Evolutionary conservation across 2,113 vertebrate species (phyloP), one percentile per base, ranked within the genome.

Genomic region (Blennius ocellaris): DNA sequence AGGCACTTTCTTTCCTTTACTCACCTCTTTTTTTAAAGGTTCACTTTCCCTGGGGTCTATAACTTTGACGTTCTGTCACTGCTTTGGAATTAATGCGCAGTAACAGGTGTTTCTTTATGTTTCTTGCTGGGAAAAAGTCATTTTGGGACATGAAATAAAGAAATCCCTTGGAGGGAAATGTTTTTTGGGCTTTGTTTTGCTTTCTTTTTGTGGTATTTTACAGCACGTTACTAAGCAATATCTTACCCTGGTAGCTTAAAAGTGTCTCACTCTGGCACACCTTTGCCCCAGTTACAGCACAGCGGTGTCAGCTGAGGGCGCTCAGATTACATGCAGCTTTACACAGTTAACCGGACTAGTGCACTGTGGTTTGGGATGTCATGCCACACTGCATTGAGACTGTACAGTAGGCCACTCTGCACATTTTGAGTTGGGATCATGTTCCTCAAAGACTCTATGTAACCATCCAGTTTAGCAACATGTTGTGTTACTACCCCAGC

Each of bases 1-100:
- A 65, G 81, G 64, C 73, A 55, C 73, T 78, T 73, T 69, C 48
- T 59, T 44, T 56, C 45, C 41, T 49, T 77, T 41, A 69, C 59
- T 72, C 21, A 30, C 21, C 60, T 44, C 48, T 59, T 10, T 50
- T 56, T 56, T 54, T 51, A 41, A 45, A 41, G 50, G 8, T 37
- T 7, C 12, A 54, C 39, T 64, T 21, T 50, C 47, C 39, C 52
- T 47, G 41, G 30, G 52, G 63, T 69, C 62, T 69, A 3, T 14
- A 51, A 47, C 48, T 68, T 71, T 60, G 64, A 57, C 62, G n/a
- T 43, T 15, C 15, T 8, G n/a, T 11, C n/a, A 60, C 40, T 65
- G 48, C 38, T 44, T 37, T 7, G 8, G 15, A 55, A 59, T 52
- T 43, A 37, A 58, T 40, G 16, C 3, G 5, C 36, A 47, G 37